Percentiles rank a stretch among this genome's conserved stretches.
These are phyloP conservation scores for Saccostrea glomerata DNA, from an alignment of 1,140 invertebrate species.

Conservation along the genomic window DNA sequence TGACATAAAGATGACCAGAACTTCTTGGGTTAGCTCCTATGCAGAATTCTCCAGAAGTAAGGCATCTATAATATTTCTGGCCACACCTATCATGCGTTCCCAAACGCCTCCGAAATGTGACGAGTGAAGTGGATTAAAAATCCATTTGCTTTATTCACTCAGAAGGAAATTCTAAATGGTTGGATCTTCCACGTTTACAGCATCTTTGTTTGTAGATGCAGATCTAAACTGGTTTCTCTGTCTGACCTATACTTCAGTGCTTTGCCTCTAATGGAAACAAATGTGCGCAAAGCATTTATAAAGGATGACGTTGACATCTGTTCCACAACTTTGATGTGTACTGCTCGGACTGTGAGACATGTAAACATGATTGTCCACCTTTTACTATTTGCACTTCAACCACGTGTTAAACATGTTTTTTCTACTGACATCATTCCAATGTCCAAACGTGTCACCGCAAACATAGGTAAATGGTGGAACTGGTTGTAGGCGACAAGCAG, in stretches of 20 bases:
- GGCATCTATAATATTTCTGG: background rate
- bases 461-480: no score
- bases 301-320: constrained; percentile 48
- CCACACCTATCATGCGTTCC: background rate
- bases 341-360: no score
- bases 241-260: constrained; percentile 38
- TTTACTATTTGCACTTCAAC: no score
- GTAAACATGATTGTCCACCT: no score
- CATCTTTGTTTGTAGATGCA: background rate
- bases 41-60: background rate
- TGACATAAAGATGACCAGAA: constrained; percentile 7
- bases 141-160: background rate
- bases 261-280: background rate
- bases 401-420: no score
- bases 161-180: background rate
- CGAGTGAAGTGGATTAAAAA: background rate
- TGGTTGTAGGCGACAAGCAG: no score
- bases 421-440: no score
- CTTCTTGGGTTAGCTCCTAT: constrained; percentile 53
- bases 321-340: constrained; percentile 58
- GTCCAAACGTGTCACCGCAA: no score
- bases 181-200: constrained; percentile 10
- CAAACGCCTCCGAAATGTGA: constrained; percentile 38
- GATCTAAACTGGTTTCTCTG: constrained; percentile 57
- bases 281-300: constrained; percentile 56